A percentile compares a stretch with the other conserved stretches of the same genome.
These are phyloP conservation scores for Montipora capricornis DNA, from an alignment of 64 coral and sea anemone species.

Conservation along the genomic window DNA sequence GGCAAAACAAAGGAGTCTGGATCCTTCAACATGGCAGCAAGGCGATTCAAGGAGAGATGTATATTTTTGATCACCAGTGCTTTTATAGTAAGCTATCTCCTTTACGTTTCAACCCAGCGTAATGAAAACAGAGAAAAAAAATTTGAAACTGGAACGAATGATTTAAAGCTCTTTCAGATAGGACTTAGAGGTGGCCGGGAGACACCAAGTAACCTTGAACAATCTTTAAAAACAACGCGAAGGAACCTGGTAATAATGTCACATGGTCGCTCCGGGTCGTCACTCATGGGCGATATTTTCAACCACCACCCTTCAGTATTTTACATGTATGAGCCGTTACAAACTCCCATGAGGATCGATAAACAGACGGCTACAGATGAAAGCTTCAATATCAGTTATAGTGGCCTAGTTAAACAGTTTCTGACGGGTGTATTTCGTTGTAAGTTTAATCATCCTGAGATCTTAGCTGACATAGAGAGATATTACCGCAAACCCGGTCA, in stretches of 20 bases:
- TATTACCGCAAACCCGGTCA: conserved; percentile 34
- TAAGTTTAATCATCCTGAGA: neutral
- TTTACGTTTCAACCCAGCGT: neutral
- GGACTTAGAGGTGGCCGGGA: neutral
- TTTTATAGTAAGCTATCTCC: neutral
- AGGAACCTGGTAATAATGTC: conserved; percentile 1
- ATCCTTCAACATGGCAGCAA: neutral
- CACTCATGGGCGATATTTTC: conserved; percentile 39
- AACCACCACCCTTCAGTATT: conserved; percentile 39
- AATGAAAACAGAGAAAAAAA: neutral
- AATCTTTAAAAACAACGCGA: neutral
- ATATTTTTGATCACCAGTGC: neutral
- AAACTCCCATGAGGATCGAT: neutral
- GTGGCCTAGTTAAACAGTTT: neutral
- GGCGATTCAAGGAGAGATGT: neutral
- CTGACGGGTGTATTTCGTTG: neutral
- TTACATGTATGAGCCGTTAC: conserved; percentile 49
- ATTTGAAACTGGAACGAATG: neutral
- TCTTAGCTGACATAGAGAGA: neutral
- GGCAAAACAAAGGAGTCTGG: neutral
- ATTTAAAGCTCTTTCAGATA: neutral
- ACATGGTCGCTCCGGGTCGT: conserved; percentile 27
- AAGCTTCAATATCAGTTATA: neutral
- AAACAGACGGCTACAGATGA: too few relatives aligned
- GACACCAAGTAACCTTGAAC: neutral